Conservation (phyloP, 1,140 invertebrate genomes). For the Microvelia longipes region DNA sequence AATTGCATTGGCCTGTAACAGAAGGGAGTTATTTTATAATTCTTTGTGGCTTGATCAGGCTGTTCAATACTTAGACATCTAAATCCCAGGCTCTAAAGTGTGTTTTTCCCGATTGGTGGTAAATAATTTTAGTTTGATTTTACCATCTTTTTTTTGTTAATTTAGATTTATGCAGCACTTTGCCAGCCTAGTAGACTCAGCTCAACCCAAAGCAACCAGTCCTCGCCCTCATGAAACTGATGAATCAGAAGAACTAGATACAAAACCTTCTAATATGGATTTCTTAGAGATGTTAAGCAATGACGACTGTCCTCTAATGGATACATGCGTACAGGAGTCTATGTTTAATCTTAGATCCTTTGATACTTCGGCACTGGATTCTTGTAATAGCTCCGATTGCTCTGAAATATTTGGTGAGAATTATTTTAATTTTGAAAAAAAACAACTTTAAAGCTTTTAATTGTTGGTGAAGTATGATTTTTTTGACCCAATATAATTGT, state of each 20-base stretch:
- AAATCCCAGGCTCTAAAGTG: no score
- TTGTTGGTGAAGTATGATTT: no score
- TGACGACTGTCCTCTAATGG: neutral
- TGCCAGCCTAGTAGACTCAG: neutral
- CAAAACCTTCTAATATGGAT: neutral
- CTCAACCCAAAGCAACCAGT: neutral
- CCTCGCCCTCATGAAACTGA: neutral
- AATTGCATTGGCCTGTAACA: no score
- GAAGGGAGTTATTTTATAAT: no score
- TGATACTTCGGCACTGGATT: neutral
- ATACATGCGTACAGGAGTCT: neutral
- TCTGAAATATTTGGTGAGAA: slow-evolving; percentile 12
- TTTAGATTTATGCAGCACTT: neutral
- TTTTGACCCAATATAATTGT: no score
- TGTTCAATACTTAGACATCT: no score
- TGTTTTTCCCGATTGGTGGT: no score
- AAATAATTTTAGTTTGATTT: no score
- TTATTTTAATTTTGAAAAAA: no score
- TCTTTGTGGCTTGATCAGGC: no score
- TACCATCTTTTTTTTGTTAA: no score
- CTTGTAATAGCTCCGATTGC: slow-evolving; percentile 12
- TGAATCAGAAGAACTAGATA: neutral
- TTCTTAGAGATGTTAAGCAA: neutral
- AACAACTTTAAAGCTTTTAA: no score
- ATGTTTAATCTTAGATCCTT: neutral